Percentiles rank a stretch among this genome's conserved stretches.
Conservation (phyloP, 1,140 invertebrate genomes). For the Drosophila repletoides region DNA sequence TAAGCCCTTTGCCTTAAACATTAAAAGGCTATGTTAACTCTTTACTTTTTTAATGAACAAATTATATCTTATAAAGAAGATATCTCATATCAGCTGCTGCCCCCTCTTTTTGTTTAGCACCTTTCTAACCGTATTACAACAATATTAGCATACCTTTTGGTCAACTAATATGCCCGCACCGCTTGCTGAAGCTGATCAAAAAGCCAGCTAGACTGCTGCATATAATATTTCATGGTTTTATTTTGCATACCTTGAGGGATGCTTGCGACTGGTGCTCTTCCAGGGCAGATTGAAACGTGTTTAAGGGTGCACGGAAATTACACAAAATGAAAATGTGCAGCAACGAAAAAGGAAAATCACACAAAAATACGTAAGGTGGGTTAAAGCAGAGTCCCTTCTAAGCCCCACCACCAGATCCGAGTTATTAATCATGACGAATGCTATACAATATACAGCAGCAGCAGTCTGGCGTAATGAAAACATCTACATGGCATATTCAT, state of each 20-base stretch:
- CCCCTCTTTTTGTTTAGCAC: no score
- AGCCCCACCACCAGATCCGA: neutral
- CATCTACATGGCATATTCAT: conserved; percentile 73
- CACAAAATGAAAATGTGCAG: conserved; percentile 40
- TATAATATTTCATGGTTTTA: conserved; percentile 39
- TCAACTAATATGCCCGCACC: conserved; percentile 7
- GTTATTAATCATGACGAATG: conserved; percentile 71
- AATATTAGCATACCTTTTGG: neutral
- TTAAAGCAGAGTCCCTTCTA: neutral
- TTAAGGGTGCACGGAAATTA: conserved; percentile 7
- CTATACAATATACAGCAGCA: neutral
- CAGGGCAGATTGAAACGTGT: conserved; percentile 12
- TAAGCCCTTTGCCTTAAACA: no score
- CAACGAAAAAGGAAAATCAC: neutral
- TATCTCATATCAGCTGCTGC: neutral
- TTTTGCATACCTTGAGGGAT: conserved; percentile 43
- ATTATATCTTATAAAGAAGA: no score
- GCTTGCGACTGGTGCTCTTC: neutral
- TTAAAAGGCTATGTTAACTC: no score
- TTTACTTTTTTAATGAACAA: no score
- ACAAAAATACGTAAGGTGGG: neutral
- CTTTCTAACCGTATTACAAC: no score
- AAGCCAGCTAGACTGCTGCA: conserved; percentile 30
- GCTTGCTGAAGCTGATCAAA: conserved; percentile 29
- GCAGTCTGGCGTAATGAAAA: conserved; percentile 56